Conservation (phyloP, 2,113 vertebrate species). For the Micronycteris hirsuta region DNA sequence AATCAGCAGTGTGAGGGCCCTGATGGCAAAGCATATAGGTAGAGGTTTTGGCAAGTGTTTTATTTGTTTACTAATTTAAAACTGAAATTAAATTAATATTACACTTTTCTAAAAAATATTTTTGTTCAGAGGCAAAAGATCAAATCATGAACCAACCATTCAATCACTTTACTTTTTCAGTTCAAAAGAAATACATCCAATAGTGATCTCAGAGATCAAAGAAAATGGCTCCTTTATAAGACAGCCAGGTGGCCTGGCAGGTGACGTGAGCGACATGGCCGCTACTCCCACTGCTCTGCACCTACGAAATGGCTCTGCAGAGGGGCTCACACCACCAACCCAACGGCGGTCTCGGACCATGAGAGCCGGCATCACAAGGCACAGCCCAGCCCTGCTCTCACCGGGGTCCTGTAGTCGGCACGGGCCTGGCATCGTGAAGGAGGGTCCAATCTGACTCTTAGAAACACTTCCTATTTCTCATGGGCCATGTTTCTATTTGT, state of each 20-base stretch:
- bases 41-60: background rate
- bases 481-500: background rate
- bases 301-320: background rate
- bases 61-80: background rate
- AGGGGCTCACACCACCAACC: background rate
- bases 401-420: background rate
- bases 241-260: background rate
- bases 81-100: background rate
- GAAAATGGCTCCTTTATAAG: background rate
- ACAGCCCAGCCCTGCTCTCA: background rate
- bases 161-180: background rate
- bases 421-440: background rate
- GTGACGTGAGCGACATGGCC: background rate
- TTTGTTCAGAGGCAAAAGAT: background rate
- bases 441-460: background rate
- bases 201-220: background rate
- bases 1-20: background rate
- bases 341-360: background rate
- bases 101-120: background rate
- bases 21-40: background rate
- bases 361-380: background rate
- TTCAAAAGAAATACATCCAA: background rate
- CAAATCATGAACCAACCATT: background rate
- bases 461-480: background rate
- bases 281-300: background rate